Evolutionary conservation across 2,888 invertebrate species (phyloP), one percentile per base, ranked within the genome.

Genomic region (Heteromyza rotundicornis): DNA sequence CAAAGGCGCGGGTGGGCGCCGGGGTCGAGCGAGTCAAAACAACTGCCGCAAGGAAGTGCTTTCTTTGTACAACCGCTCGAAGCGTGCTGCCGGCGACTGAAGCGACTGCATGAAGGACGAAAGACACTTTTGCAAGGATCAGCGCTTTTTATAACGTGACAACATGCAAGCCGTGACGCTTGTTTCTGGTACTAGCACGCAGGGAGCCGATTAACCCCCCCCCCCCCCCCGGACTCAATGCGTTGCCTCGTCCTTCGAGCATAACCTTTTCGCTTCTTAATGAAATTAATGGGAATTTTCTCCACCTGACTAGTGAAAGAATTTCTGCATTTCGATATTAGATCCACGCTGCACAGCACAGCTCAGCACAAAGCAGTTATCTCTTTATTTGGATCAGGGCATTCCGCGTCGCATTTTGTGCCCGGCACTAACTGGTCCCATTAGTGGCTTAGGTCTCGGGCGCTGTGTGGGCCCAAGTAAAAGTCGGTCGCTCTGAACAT

Each of bases 81-180:
- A 35, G 35, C 54, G 32, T 35, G 35, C 12, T 32, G 44, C 16
- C 23, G 40, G 16, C 12, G 14, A 53, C 19, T 14, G n/a, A 19
- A 3, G 19, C 53, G 57, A 60, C 57, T 55, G 51, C 52, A 19
- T 20, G 49, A 40, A 44, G 66, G 44, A 24, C 50, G 40, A 36
- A 58, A 64, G 56, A 63, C 65, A 64, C 65, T 68, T 68, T 67
- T 68, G 67, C 68, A 65, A 66, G 75, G 70, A 72, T 79, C 74
- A 75, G 72, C 77, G 70, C 66, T 73, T 77, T 80, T 77, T 76
- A 80, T 81, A 82, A 82, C 83, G 82, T 83, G 83, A 82, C 81
- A 81, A 82, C 83, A 82, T 81, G 83, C 83, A 79, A 83, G 70
- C 71, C 69, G 60, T 68, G 68, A 66, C 64, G 60, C 57, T 64